These are phyloP conservation scores for Cryptops parisi DNA, from an alignment of 2,888 invertebrate genomes.

Conservation along the genomic window DNA sequence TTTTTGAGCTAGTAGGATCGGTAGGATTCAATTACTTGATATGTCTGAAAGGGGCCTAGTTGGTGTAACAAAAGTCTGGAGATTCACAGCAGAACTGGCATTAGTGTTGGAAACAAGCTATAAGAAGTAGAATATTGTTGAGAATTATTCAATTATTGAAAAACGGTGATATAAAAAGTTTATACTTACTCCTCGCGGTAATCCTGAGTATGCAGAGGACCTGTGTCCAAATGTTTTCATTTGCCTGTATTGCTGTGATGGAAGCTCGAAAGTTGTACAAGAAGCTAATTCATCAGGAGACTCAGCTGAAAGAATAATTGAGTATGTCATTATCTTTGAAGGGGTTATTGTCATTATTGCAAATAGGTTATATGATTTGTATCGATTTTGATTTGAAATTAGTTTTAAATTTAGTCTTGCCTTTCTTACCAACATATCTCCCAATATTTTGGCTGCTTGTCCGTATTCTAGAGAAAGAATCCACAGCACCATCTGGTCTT, in stretches of 20 bases:
- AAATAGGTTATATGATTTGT: too few relatives aligned
- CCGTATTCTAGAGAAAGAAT: slow-evolving; percentile 8
- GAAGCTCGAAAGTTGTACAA: slow-evolving; percentile 13
- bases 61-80: slow-evolving; percentile 13
- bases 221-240: slow-evolving; percentile 14
- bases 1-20: too few relatives aligned
- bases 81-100: slow-evolving; percentile 11
- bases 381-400: too few relatives aligned
- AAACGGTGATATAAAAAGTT: not conserved
- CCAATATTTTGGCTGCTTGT: slow-evolving; percentile 11
- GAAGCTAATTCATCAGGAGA: slow-evolving; percentile 15
- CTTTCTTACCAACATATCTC: slow-evolving; percentile 12
- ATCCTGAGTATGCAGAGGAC: slow-evolving; percentile 7
- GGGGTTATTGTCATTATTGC: too few relatives aligned
- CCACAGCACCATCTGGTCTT: slow-evolving; percentile 10
- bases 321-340: too few relatives aligned
- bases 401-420: not conserved
- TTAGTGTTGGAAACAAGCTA: slow-evolving; percentile 7
- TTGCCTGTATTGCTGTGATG: slow-evolving; percentile 14
- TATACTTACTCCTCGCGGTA: slow-evolving; percentile 13
- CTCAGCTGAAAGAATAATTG: too few relatives aligned
- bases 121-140: not conserved
- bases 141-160: not conserved
- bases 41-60: slow-evolving; percentile 13
- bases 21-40: slow-evolving; percentile 12